phyloP scores from a whole-genome alignment of 2,797 vertebrate genomes.

The Rhincodon typus region DNA sequence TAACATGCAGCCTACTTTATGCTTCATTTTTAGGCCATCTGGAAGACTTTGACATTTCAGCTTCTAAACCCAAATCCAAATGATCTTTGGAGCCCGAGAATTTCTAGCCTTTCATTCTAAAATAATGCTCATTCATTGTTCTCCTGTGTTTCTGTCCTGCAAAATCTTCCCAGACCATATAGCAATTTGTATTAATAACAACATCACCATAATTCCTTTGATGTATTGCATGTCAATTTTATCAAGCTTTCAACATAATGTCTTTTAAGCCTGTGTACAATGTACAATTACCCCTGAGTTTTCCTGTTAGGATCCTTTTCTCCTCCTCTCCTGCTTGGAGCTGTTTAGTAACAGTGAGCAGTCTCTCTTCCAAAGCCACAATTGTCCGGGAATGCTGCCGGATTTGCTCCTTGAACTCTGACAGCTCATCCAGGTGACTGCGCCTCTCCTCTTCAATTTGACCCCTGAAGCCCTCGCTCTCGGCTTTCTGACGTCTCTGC shows the following conservation, averaged over 20 bases:
- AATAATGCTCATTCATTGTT: background rate
- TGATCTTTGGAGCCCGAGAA: no score
- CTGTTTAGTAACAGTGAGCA: constrained; percentile 45
- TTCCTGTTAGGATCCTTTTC: constrained; percentile 43
- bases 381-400: constrained; percentile 67
- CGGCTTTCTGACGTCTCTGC: constrained; percentile 39
- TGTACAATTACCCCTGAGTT: constrained; percentile 49
- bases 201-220: background rate
- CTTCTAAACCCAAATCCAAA: background rate
- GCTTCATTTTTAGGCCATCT: background rate
- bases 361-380: constrained; percentile 57
- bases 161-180: background rate
- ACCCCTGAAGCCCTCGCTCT: constrained; percentile 42
- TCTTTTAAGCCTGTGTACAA: background rate
- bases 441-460: constrained; percentile 48
- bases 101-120: background rate
- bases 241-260: background rate
- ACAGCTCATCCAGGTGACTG: constrained; percentile 47
- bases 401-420: constrained; percentile 61
- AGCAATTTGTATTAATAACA: no score
- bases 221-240: background rate
- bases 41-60: background rate
- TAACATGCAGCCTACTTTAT: background rate
- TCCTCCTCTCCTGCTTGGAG: constrained; percentile 51
- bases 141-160: background rate